Evolutionary conservation across 2,113 vertebrate species (phyloP).

Genomic region (Neodon shergylaensis): DNA sequence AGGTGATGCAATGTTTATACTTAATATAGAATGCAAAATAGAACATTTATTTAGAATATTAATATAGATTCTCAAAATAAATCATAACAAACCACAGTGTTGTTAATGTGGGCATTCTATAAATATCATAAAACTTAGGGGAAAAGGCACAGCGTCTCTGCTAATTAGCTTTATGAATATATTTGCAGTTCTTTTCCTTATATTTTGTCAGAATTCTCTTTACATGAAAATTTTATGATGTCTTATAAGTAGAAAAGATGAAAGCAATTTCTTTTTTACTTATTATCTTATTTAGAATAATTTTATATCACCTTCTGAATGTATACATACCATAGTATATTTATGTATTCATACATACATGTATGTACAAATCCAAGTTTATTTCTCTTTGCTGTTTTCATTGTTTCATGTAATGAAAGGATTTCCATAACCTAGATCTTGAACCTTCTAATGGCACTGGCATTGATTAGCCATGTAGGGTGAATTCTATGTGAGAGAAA

Average conservation of each 20-base stretch:
- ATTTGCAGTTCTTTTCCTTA: background rate
- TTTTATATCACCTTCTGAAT: background rate
- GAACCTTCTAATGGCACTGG: background rate
- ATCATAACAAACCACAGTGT: background rate
- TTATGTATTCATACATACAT: background rate
- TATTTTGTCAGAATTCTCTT: background rate
- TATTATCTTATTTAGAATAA: background rate
- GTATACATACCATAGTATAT: accelerated
- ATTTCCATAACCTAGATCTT: background rate
- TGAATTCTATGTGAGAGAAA: too few relatives aligned
- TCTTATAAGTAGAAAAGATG: background rate
- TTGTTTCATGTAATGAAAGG: background rate
- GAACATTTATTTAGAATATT: background rate
- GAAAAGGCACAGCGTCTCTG: background rate
- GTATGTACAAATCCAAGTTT: background rate
- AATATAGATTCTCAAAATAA: background rate
- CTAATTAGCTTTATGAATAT: background rate
- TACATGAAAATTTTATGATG: background rate
- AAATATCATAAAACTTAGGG: background rate
- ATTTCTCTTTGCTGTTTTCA: background rate
- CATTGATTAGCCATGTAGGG: background rate
- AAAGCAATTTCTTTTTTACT: background rate
- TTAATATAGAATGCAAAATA: background rate
- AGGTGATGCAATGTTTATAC: background rate
- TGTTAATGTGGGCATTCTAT: background rate